These are phyloP conservation scores for Paracanthobrama guichenoti DNA, from an alignment of 2,113 vertebrate species.

Conservation along the genomic window DNA sequence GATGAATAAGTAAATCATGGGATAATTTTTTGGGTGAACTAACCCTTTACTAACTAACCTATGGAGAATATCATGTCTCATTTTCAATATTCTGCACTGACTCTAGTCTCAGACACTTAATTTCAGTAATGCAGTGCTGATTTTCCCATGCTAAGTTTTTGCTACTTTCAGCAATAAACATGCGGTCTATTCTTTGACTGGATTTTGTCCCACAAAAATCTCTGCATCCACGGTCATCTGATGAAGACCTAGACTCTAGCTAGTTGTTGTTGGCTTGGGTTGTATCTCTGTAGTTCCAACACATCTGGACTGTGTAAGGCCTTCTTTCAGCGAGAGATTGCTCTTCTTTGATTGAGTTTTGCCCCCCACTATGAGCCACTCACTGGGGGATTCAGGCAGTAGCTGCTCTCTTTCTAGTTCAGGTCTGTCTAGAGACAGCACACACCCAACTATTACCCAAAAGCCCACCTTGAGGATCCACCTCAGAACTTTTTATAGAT, in stretches of 20 bases:
- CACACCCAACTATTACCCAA: background rate
- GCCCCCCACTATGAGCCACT: constrained; percentile 19
- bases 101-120: background rate
- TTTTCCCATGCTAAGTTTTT: constrained; percentile 10
- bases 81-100: background rate
- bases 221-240: background rate
- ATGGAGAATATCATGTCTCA: background rate
- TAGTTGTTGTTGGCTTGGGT: constrained; percentile 6
- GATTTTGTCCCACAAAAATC: constrained; percentile 1
- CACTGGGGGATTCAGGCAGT: constrained; percentile 2
- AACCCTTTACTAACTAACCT: no score
- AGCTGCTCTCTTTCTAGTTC: constrained; percentile 5
- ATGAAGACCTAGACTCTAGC: constrained; percentile 5
- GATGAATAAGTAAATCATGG: no score
- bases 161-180: background rate
- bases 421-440: constrained; percentile 2
- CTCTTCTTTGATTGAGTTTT: constrained; percentile 15
- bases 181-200: background rate
- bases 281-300: background rate
- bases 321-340: background rate
- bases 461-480: background rate
- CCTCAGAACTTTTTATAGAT: background rate
- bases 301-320: constrained; percentile 29
- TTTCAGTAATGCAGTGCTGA: background rate
- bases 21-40: no score